These are phyloP conservation scores for Ctenosaura bakeri DNA, from an alignment of 2,797 vertebrate species.

Conservation along the genomic window DNA sequence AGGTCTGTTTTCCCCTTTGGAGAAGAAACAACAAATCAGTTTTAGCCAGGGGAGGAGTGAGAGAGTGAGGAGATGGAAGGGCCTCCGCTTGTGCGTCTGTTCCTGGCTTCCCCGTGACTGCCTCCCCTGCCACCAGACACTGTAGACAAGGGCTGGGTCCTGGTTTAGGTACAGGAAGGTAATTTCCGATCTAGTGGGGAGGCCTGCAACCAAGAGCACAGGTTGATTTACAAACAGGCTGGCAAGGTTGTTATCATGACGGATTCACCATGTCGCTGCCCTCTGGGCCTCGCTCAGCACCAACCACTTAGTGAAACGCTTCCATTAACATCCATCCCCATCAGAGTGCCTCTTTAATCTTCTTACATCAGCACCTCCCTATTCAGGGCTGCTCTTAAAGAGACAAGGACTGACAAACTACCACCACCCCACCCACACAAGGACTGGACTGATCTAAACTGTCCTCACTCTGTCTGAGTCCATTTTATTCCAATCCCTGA, in stretches of 20 bases:
- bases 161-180: not conserved
- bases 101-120: not conserved
- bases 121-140: not conserved
- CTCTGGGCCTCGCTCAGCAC: conserved; percentile 34
- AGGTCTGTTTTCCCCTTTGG: not conserved
- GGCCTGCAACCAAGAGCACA: not conserved
- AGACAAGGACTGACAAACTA: not conserved
- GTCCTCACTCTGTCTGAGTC: not conserved
- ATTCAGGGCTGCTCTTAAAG: conserved; percentile 29
- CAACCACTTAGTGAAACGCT: conserved; percentile 76
- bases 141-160: not conserved
- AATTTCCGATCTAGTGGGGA: conserved; percentile 17
- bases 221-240: conserved; percentile 40
- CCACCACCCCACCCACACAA: not conserved
- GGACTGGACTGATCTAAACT: not conserved
- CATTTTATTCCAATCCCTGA: not conserved
- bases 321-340: conserved; percentile 78
- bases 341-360: conserved; percentile 74
- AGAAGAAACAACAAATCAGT: not conserved
- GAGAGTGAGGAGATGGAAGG: not conserved
- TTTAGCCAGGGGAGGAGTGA: too few species aligned
- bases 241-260: conserved; percentile 49
- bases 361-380: conserved; percentile 78
- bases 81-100: not conserved
- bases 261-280: conserved; percentile 40